A percentile compares a stretch with the other conserved stretches of the same genome.
Conservation (phyloP, 2,888 invertebrate genomes). For the Oscheius onirici region DNA sequence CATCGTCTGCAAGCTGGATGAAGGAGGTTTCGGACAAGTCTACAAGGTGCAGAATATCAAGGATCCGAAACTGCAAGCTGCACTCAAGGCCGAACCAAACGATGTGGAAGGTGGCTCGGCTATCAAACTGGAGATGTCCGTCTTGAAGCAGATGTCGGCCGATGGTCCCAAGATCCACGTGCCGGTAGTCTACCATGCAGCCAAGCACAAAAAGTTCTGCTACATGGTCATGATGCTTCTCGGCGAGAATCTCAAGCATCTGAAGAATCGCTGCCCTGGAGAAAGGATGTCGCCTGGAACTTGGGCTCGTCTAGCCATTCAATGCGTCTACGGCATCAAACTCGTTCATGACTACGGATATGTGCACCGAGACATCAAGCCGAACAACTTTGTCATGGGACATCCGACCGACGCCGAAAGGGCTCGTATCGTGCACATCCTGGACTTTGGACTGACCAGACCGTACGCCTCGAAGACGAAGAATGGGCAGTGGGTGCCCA, state of each 20-base stretch:
- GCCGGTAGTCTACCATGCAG: constrained; percentile 53
- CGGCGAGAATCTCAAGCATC: constrained; percentile 51
- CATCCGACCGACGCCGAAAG: constrained; percentile 39
- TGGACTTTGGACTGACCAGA: constrained; percentile 61
- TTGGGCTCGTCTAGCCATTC: constrained; percentile 52
- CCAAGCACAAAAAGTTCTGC: constrained; percentile 51
- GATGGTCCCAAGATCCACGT: constrained; percentile 55
- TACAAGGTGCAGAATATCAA: constrained; percentile 30
- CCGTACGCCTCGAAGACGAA: constrained; percentile 37
- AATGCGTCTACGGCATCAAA: constrained; percentile 43
- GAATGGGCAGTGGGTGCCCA: constrained; percentile 40
- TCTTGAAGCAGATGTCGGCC: constrained; percentile 38
- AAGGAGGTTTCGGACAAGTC: constrained; percentile 65
- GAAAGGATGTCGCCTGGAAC: constrained; percentile 32
- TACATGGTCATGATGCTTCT: constrained; percentile 60
- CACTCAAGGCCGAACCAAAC: constrained; percentile 65
- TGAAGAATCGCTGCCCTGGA: constrained; percentile 18
- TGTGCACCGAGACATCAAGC: constrained; percentile 41
- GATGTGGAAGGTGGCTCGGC: constrained; percentile 65
- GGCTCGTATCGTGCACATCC: constrained; percentile 54
- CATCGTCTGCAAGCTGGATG: constrained; percentile 54
- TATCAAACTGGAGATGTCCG: constrained; percentile 58
- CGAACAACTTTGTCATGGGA: constrained; percentile 54
- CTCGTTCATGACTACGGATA: constrained; percentile 38
- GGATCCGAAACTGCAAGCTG: constrained; percentile 33